phyloP scores from a whole-genome alignment of 2,797 vertebrate genomes.

The Megaceryle alcyon region DNA sequence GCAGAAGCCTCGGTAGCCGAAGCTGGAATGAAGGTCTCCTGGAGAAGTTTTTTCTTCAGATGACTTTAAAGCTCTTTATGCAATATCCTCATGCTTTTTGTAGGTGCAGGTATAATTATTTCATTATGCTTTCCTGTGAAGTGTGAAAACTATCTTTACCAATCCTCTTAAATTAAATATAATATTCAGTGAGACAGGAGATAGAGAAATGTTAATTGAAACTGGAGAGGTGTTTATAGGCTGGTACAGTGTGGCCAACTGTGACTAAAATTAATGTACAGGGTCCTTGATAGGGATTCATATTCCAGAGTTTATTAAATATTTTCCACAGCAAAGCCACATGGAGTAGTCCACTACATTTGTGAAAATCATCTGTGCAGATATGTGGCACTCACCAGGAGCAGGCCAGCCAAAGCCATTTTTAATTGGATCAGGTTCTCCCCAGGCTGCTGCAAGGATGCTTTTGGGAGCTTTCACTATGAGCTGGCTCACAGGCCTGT shows the following conservation, averaged over 20 bases:
- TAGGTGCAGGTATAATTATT: conserved; percentile 83
- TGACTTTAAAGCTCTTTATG: conserved; percentile 73
- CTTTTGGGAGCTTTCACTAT: not conserved
- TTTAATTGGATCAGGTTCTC: not conserved
- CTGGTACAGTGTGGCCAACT: conserved; percentile 78
- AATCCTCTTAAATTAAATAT: conserved; percentile 84
- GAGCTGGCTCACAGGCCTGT: not conserved
- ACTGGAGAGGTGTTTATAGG: conserved; percentile 83
- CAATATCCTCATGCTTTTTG: conserved; percentile 81
- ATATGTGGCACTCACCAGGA: not conserved
- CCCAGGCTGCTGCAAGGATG: not conserved
- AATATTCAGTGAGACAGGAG: conserved; percentile 80
- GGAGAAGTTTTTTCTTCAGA: conserved; percentile 55
- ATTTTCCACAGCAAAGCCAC: conserved; percentile 36
- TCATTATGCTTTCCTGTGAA: conserved; percentile 86
- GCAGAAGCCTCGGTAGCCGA: not conserved
- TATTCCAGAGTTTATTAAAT: conserved; percentile 67
- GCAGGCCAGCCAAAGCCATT: not conserved
- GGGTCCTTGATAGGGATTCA: conserved; percentile 65
- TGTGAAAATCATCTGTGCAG: not conserved
- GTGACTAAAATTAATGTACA: conserved; percentile 81
- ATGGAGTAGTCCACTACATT: not conserved
- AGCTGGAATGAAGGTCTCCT: not conserved
- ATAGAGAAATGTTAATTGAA: conserved; percentile 84
- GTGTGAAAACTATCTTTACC: conserved; percentile 86